Evolutionary conservation across 2,888 invertebrate genomes (phyloP).

Genomic region (Sthenelais limicola): DNA sequence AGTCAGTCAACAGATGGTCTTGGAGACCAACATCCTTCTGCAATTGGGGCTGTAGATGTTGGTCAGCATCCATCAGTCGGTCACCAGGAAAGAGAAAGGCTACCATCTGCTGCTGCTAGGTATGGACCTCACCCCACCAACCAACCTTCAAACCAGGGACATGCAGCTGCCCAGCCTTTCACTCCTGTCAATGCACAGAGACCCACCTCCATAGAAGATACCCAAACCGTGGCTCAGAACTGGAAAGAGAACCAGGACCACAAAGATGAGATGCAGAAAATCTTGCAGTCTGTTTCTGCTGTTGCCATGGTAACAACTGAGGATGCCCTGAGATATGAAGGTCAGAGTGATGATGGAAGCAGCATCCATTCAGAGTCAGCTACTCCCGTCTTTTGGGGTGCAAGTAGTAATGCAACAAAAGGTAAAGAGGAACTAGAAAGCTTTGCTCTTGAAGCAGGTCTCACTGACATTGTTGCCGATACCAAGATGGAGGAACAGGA

Average conservation of each 20-base stretch:
- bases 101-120: background rate
- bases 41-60: no score
- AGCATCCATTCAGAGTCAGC: slow-evolving; percentile 14
- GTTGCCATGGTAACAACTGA: slow-evolving; percentile 10
- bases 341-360: slow-evolving; percentile 29
- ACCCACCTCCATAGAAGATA: slow-evolving; percentile 1
- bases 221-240: slow-evolving; percentile 39
- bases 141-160: no score
- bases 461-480: background rate
- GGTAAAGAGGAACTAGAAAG: background rate
- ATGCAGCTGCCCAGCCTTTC: background rate
- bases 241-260: slow-evolving; percentile 48
- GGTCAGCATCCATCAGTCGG: no score
- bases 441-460: slow-evolving; percentile 11
- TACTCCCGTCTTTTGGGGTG: slow-evolving; percentile 1
- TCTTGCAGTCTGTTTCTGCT: slow-evolving; percentile 42
- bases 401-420: background rate
- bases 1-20: no score
- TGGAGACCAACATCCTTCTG: no score
- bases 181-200: background rate
- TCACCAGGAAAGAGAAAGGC: no score
- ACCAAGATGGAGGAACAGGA: no score
- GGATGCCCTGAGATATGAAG: slow-evolving; percentile 25
- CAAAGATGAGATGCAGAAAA: slow-evolving; percentile 45
- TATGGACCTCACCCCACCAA: no score